Evolutionary conservation across 2,797 vertebrate genomes (phyloP).

Genomic region (Bradypus variegatus): DNA sequence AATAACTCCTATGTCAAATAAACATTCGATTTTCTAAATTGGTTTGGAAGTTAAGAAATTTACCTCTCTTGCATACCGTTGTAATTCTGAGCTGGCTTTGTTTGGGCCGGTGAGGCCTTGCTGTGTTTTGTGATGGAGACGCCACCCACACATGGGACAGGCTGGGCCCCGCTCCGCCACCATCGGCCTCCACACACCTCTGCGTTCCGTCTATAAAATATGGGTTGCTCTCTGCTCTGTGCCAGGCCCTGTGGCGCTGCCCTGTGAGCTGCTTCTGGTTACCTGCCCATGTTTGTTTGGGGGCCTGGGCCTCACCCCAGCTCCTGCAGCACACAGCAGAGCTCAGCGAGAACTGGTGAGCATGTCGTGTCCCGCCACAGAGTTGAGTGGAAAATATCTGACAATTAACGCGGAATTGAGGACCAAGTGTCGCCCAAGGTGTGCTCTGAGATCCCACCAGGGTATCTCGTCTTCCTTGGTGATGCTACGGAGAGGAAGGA

Average conservation of each 20-base stretch:
- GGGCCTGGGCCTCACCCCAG: fast-evolving
- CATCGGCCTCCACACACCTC: too few relatives aligned
- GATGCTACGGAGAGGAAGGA: fast-evolving
- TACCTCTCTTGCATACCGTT: background rate
- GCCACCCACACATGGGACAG: too few relatives aligned
- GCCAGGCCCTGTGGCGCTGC: fast-evolving
- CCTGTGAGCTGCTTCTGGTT: fast-evolving
- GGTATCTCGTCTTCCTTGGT: background rate
- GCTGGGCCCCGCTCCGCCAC: fast-evolving
- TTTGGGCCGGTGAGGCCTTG: background rate
- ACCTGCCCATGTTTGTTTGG: fast-evolving
- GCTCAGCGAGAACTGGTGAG: fast-evolving
- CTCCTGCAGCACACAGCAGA: too few relatives aligned
- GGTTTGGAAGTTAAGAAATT: too few relatives aligned
- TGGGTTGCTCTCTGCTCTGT: fast-evolving
- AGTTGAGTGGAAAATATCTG: fast-evolving
- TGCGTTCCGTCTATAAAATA: fast-evolving
- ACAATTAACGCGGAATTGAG: fast-evolving
- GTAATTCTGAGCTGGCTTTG: background rate
- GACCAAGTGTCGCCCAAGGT: background rate
- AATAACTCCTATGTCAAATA: fast-evolving
- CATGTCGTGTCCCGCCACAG: fast-evolving
- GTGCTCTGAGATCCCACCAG: background rate
- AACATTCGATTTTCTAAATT: fast-evolving
- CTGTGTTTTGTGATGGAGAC: background rate